Evolutionary conservation across 2,888 invertebrate genomes (phyloP), one percentile per base, ranked within the genome.

Genomic region (Petrolisthes manimaculis): DNA sequence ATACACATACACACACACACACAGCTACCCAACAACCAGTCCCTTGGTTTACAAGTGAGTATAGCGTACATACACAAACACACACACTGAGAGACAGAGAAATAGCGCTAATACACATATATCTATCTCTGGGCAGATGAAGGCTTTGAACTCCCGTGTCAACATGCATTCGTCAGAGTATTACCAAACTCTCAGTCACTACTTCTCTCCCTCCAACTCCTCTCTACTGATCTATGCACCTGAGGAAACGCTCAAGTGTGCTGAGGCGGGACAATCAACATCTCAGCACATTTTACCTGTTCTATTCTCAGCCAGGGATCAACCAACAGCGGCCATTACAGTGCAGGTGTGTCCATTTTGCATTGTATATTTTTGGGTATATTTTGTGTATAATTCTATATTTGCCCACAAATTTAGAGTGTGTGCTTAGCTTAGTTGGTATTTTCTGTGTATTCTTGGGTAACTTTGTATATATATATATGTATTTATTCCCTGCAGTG

Each of bases 141-240:
- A 71, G 71, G 71, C 71, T 6, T 71, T 71, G 71, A 71, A 18
- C 14, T n/a, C 71, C 71, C 71, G 71, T n/a, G 71, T 21, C 14
- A 21, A 18, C n/a, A 14, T 71, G 71, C 2, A 5, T 71, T 18
- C 14, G 21, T 14, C 71, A 21, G 6, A 8, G n/a, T 71, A n/a
- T 21, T 3, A 3, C 71, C 14, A 6, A 14, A 5, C 1, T 8
- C 14, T 71, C 21, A 21, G 21, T 18, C 71, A n/a, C 71, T 71
- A 71, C 21, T 71, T n/a, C 71, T 71, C 71, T 21, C 71, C 71
- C 21, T 71, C 71, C 71, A 71, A 71, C 71, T 71, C 71, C n/a
- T 71, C 71, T 6, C 71, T 71, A 6, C 71, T 71, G 18, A 71
- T 71, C 71, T n/a, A 71, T 21, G 71, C 21, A 18, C 71, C 71